These are phyloP conservation scores for Bruchidius siliquastri DNA, from an alignment of 2,888 invertebrate species.

Conservation along the genomic window DNA sequence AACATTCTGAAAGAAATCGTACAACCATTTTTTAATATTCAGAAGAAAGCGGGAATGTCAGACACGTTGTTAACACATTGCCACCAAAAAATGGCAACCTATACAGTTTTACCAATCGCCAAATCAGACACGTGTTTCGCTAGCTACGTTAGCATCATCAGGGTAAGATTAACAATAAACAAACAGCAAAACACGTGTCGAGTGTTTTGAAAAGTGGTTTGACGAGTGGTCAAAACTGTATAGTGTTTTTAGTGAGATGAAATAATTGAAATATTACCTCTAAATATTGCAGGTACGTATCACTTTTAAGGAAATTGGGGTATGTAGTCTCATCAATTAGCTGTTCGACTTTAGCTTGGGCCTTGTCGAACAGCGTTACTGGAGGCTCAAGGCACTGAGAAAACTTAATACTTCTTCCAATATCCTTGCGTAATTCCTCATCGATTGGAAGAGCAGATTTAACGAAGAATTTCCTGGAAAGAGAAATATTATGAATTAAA, in stretches of 20 bases:
- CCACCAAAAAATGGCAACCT: too few relatives aligned
- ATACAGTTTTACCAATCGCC: too few relatives aligned
- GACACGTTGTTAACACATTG: too few relatives aligned
- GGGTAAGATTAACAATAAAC: too few relatives aligned
- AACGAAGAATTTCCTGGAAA: conserved; percentile 34
- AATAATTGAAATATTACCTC: conserved; percentile 52
- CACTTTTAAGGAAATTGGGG: conserved; percentile 88
- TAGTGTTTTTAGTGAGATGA: too few relatives aligned
- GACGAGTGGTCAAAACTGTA: too few relatives aligned
- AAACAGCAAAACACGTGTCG: too few relatives aligned
- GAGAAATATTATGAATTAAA: conserved; percentile 9
- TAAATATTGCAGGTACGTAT: conserved; percentile 83
- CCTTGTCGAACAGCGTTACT: conserved; percentile 78
- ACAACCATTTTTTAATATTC: too few relatives aligned
- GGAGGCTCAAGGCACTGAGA: conserved; percentile 55
- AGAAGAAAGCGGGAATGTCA: too few relatives aligned
- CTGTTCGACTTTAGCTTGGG: conserved; percentile 62
- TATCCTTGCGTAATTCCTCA: conserved; percentile 73
- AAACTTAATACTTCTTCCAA: conserved; percentile 71
- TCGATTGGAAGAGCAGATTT: conserved; percentile 62
- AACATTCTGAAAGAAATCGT: conserved; percentile 34
- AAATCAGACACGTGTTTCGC: too few relatives aligned
- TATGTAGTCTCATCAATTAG: conserved; percentile 85
- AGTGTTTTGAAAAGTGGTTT: too few relatives aligned
- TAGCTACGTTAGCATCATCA: too few relatives aligned